Evolutionary conservation across 2,888 invertebrate genomes (phyloP).

Genomic region (Dermolepida albohirtum): DNA sequence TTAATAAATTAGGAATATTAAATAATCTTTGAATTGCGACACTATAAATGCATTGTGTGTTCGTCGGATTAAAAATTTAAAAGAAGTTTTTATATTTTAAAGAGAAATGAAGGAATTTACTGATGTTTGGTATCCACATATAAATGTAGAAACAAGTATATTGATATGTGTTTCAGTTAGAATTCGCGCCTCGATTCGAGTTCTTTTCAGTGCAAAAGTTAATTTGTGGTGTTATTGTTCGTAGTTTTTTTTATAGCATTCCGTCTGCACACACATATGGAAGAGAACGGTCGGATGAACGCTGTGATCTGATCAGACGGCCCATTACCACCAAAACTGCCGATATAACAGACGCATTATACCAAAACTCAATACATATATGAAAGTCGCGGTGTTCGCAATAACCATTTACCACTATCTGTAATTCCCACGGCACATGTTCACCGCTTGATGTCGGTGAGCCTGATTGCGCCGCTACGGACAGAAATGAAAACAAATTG

Average conservation of each 20-base stretch:
- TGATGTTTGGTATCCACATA: too few relatives aligned
- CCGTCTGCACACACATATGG: constrained; percentile 53
- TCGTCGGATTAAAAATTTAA: too few relatives aligned
- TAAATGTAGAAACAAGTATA: neutral
- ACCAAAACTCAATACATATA: constrained; percentile 63
- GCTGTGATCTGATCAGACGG: constrained; percentile 54
- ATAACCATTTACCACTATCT: constrained; percentile 64
- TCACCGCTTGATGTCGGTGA: constrained; percentile 60
- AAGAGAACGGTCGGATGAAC: constrained; percentile 47
- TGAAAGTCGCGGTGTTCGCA: constrained; percentile 57
- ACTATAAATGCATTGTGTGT: too few relatives aligned
- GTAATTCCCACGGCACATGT: constrained; percentile 62
- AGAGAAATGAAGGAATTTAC: too few relatives aligned
- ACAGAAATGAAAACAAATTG: constrained; percentile 64
- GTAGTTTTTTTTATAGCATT: constrained; percentile 59
- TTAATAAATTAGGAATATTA: too few relatives aligned
- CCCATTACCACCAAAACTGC: constrained; percentile 61
- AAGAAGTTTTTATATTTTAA: too few relatives aligned
- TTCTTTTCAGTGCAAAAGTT: constrained; percentile 52
- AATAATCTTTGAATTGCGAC: too few relatives aligned
- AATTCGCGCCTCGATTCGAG: constrained; percentile 1
- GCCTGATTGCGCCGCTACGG: constrained; percentile 57
- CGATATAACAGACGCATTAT: constrained; percentile 62
- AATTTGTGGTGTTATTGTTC: constrained; percentile 57
- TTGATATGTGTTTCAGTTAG: neutral